Percentiles rank a stretch among this genome's conserved stretches.
Evolutionary conservation across 2,113 vertebrate genomes (phyloP).

Genomic region (Semnornis frantzii): DNA sequence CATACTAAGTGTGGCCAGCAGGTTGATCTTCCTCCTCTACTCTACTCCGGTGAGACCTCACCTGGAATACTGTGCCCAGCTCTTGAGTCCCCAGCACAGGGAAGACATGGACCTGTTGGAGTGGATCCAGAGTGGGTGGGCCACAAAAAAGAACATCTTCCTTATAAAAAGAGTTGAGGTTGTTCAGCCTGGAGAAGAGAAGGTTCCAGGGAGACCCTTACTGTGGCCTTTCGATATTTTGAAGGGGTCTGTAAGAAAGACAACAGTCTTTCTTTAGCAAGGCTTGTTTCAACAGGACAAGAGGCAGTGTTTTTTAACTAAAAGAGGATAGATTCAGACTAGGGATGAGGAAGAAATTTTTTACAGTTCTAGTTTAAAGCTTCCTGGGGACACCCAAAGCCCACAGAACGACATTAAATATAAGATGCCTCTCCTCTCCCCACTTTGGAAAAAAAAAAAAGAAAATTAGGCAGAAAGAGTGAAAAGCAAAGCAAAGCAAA

Average conservation of each 20-base stretch:
- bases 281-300: not conserved
- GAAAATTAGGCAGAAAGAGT: too few species aligned
- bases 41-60: not conserved
- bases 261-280: not conserved
- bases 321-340: not conserved
- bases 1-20: not conserved
- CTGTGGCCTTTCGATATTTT: not conserved
- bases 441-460: too few species aligned
- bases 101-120: not conserved
- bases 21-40: not conserved
- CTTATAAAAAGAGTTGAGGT: not conserved
- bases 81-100: not conserved
- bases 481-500: too few species aligned
- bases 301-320: not conserved
- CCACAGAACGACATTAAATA: too few species aligned
- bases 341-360: not conserved
- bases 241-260: not conserved
- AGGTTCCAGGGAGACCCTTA: fast-evolving
- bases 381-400: too few species aligned
- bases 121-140: not conserved
- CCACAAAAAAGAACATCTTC: not conserved
- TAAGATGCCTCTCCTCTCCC: too few species aligned
- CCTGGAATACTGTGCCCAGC: not conserved
- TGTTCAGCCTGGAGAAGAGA: not conserved
- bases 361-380: not conserved